A percentile compares a stretch with the other conserved stretches of the same genome.
Evolutionary conservation across 1,140 invertebrate species (phyloP).

Genomic region (Drosophila quadrilineata): DNA sequence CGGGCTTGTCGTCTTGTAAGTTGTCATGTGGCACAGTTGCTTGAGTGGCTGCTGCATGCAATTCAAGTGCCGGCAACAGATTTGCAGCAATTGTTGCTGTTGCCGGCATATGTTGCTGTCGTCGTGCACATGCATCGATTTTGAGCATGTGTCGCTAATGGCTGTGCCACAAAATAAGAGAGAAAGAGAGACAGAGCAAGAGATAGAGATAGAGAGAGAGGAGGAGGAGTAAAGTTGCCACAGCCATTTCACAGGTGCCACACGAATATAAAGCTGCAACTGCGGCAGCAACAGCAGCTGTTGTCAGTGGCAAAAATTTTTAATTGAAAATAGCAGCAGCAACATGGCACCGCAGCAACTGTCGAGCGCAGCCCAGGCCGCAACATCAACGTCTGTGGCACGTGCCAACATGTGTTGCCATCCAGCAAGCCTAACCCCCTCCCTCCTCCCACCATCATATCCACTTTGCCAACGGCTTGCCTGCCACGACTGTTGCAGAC

Average conservation of each 20-base stretch:
- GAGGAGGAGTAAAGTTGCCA: constrained; percentile 17
- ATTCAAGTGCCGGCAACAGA: constrained; percentile 73
- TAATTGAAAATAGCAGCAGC: constrained; percentile 64
- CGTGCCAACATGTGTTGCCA: constrained; percentile 71
- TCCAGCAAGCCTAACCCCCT: too few relatives aligned
- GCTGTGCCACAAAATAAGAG: constrained; percentile 11
- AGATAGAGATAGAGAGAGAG: too few relatives aligned
- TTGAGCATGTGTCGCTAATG: constrained; percentile 32
- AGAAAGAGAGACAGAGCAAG: too few relatives aligned
- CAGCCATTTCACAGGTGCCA: constrained; percentile 44
- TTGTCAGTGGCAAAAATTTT: constrained; percentile 70
- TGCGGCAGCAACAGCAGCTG: constrained; percentile 45
- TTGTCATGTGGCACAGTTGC: constrained; percentile 73
- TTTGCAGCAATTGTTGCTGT: constrained; percentile 44
- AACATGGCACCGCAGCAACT: constrained; percentile 24
- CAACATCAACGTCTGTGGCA: constrained; percentile 48
- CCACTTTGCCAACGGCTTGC: not conserved
- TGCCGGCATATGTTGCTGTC: constrained; percentile 42
- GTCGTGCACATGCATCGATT: constrained; percentile 24
- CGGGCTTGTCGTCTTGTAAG: constrained; percentile 51
- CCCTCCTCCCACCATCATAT: not conserved
- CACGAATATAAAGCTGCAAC: constrained; percentile 39
- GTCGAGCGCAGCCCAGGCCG: constrained; percentile 52
- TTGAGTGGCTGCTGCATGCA: constrained; percentile 76
- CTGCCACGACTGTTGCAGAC: constrained; percentile 32